A percentile compares a stretch with the other conserved stretches of the same genome.
These are phyloP conservation scores for Tapirus indicus DNA, from an alignment of 2,797 vertebrate genomes.

Conservation along the genomic window DNA sequence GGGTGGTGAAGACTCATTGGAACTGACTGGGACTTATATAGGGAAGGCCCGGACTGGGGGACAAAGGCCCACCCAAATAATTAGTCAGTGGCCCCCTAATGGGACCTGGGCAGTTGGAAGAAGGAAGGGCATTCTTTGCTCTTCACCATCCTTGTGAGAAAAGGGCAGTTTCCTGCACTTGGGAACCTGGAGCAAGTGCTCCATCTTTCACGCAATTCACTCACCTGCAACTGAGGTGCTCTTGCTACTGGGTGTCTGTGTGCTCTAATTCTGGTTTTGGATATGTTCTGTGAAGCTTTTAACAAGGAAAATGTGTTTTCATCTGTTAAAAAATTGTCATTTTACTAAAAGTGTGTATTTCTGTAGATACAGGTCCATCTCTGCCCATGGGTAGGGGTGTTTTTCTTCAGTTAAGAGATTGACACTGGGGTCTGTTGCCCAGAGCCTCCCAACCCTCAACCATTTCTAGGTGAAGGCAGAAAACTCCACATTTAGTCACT, in stretches of 20 bases:
- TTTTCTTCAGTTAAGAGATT: constrained; percentile 82
- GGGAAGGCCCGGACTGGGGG: not conserved
- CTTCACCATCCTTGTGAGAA: not conserved
- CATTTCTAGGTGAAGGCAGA: constrained; percentile 60
- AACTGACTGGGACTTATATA: constrained; percentile 26
- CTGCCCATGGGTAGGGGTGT: constrained; percentile 59
- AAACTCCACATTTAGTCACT: not conserved
- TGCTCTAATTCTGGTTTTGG: constrained; percentile 73
- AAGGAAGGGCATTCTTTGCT: not conserved
- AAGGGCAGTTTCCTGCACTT: constrained; percentile 64
- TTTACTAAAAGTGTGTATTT: constrained; percentile 81
- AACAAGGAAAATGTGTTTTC: constrained; percentile 82
- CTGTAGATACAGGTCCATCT: constrained; percentile 69
- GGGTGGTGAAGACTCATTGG: constrained; percentile 61
- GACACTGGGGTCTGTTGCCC: constrained; percentile 84
- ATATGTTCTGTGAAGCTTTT: constrained; percentile 80
- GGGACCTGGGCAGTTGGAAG: not conserved
- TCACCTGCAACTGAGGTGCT: constrained; percentile 78
- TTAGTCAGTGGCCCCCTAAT: not conserved
- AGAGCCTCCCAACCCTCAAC: constrained; percentile 68
- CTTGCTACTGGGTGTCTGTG: constrained; percentile 80
- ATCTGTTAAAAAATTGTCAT: constrained; percentile 82
- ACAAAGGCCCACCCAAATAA: not conserved
- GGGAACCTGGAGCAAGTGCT: constrained; percentile 58
- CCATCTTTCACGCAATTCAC: constrained; percentile 53